Conservation (phyloP, 2,797 vertebrate species). For the Muscicapa striata region DNA sequence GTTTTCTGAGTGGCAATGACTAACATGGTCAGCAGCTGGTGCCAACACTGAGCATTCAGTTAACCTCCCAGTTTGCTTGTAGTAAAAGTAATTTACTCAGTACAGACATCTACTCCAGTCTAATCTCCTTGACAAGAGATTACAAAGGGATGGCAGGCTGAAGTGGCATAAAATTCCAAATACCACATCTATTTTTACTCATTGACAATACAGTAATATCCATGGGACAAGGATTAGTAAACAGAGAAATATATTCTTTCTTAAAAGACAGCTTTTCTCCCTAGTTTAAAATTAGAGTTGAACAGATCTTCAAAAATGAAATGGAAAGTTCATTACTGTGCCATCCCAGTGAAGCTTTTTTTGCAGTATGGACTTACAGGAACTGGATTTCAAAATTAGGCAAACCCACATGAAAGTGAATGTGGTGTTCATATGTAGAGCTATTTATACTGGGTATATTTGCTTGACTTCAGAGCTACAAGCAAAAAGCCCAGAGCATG, state of each 20-base stretch:
- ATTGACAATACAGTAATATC: slow-evolving; percentile 18
- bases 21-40: slow-evolving; percentile 44
- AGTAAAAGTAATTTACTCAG: slow-evolving; percentile 50
- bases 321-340: neutral
- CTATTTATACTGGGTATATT: neutral
- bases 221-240: slow-evolving; percentile 32
- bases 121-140: slow-evolving; percentile 41
- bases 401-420: neutral
- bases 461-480: neutral
- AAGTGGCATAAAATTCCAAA: slow-evolving; percentile 48
- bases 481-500: neutral
- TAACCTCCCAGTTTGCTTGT: slow-evolving; percentile 55
- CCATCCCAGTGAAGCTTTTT: neutral
- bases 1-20: slow-evolving; percentile 31
- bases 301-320: neutral
- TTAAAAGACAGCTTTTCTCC: slow-evolving; percentile 20
- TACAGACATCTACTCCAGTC: slow-evolving; percentile 9
- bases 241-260: slow-evolving; percentile 23
- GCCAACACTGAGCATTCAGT: slow-evolving; percentile 34
- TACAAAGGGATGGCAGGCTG: slow-evolving; percentile 5
- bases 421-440: neutral
- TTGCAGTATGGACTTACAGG: neutral
- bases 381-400: neutral
- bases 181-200: slow-evolving; percentile 39
- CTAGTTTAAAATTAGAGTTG: neutral